These are phyloP conservation scores for Anthopleura sola DNA, from an alignment of 64 coral and sea anemone genomes.

Conservation along the genomic window DNA sequence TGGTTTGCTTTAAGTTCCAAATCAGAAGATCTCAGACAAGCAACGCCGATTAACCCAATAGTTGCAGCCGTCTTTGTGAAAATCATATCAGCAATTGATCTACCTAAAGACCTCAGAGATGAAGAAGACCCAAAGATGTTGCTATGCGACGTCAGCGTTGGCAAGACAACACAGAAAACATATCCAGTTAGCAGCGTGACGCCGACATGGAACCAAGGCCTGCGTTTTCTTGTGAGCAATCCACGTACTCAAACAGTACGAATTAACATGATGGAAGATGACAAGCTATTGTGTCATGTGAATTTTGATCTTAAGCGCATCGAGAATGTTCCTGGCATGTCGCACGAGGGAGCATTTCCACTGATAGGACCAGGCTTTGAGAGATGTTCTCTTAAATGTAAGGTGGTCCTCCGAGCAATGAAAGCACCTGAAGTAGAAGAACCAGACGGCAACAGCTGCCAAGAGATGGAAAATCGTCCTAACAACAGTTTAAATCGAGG, in stretches of 20 bases:
- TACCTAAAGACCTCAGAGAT: slow-evolving; percentile 50
- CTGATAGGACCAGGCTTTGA: slow-evolving; percentile 54
- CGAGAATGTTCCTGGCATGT: slow-evolving; percentile 65
- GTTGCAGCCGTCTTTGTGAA: slow-evolving; percentile 82
- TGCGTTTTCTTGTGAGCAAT: slow-evolving; percentile 82
- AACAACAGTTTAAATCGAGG: not conserved
- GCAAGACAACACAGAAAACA: slow-evolving; percentile 54
- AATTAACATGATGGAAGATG: slow-evolving; percentile 79
- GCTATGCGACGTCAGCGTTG: slow-evolving; percentile 70
- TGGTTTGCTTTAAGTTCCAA: slow-evolving; percentile 70
- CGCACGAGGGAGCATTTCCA: slow-evolving; percentile 42
- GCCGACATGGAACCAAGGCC: slow-evolving; percentile 64
- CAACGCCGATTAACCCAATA: slow-evolving; percentile 21
- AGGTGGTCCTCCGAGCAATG: slow-evolving; percentile 51
- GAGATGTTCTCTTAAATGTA: slow-evolving; percentile 37
- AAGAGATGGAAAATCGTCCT: not conserved
- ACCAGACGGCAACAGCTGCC: not conserved
- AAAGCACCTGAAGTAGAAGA: slow-evolving; percentile 19
- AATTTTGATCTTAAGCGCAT: slow-evolving; percentile 58
- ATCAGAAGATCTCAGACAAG: slow-evolving; percentile 50
- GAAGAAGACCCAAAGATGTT: slow-evolving; percentile 38
- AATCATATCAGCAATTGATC: slow-evolving; percentile 62
- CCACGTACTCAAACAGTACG: slow-evolving; percentile 54
- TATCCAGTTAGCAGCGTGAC: slow-evolving; percentile 50
- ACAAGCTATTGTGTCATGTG: slow-evolving; percentile 55